Evolutionary conservation across 2,113 vertebrate species (phyloP).

Genomic region (Ptilorrhoa leucosticta): DNA sequence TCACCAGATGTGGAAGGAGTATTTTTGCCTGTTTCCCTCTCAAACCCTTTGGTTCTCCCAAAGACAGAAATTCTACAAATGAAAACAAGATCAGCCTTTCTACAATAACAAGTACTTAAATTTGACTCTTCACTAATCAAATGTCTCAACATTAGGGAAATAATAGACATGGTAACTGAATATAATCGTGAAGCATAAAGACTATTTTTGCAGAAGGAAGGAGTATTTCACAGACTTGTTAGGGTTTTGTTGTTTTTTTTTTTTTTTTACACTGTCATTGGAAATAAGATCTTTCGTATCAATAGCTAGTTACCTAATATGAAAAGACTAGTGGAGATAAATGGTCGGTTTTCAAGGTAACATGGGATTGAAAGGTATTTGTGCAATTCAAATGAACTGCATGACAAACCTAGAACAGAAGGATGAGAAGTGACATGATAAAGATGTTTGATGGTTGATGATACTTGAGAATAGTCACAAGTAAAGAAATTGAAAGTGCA

Average conservation of each 20-base stretch:
- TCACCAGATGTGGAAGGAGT: not conserved
- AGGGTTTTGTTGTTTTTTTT: not conserved
- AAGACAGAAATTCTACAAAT: not conserved
- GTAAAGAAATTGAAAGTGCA: not conserved
- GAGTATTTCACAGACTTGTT: not conserved
- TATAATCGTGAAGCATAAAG: not conserved
- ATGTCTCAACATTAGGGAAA: not conserved
- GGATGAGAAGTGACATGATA: not conserved
- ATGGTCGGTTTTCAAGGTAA: not conserved
- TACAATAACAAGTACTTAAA: not conserved
- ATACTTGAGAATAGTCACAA: not conserved
- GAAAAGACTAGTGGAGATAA: not conserved
- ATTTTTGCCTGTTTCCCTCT: not conserved
- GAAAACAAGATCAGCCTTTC: not conserved
- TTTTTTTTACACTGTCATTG: not conserved
- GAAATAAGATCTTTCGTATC: not conserved
- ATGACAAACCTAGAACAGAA: not conserved
- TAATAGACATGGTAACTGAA: not conserved
- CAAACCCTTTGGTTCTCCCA: accelerated
- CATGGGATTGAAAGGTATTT: not conserved
- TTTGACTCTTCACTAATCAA: not conserved
- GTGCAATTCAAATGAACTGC: not conserved
- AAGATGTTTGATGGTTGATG: not conserved
- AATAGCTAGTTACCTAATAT: not conserved
- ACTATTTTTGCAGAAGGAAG: not conserved